Evolutionary conservation across 1,140 invertebrate genomes (phyloP).

Genomic region (Diorhabda sublineata): DNA sequence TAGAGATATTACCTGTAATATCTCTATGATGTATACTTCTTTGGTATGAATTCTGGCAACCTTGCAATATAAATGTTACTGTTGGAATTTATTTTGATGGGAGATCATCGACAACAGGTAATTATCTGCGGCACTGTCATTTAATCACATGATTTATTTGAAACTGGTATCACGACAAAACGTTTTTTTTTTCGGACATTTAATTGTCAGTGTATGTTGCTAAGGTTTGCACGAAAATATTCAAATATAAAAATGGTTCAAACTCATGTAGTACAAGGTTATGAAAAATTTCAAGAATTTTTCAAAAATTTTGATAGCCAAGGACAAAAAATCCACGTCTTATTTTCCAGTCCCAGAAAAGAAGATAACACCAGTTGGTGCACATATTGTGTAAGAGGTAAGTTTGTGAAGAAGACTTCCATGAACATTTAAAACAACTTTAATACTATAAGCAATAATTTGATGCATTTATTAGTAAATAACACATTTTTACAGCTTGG

Average conservation of each 20-base stretch:
- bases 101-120: too few species aligned
- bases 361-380: slow-evolving; percentile 4
- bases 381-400: slow-evolving; percentile 13
- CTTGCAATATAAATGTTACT: too few species aligned
- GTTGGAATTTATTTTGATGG: too few species aligned
- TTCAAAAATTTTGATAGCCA: slow-evolving; percentile 11
- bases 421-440: too few species aligned
- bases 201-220: neutral
- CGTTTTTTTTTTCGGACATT: neutral
- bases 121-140: too few species aligned
- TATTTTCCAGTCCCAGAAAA: slow-evolving; percentile 6
- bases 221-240: neutral
- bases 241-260: slow-evolving; percentile 8
- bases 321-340: slow-evolving; percentile 4
- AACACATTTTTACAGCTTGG: slow-evolving; percentile 49
- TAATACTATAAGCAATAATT: too few species aligned
- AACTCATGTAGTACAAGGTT: slow-evolving; percentile 3
- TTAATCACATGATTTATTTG: too few species aligned
- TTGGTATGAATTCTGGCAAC: too few species aligned
- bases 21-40: too few species aligned
- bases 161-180: neutral
- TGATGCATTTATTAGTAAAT: too few species aligned
- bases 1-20: too few species aligned
- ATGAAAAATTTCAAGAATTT: slow-evolving; percentile 9
- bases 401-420: neutral